A percentile compares a stretch with the other conserved stretches of the same genome.
Evolutionary conservation across 2,113 vertebrate species (phyloP).

Genomic region (Leptocoma aspasia): DNA sequence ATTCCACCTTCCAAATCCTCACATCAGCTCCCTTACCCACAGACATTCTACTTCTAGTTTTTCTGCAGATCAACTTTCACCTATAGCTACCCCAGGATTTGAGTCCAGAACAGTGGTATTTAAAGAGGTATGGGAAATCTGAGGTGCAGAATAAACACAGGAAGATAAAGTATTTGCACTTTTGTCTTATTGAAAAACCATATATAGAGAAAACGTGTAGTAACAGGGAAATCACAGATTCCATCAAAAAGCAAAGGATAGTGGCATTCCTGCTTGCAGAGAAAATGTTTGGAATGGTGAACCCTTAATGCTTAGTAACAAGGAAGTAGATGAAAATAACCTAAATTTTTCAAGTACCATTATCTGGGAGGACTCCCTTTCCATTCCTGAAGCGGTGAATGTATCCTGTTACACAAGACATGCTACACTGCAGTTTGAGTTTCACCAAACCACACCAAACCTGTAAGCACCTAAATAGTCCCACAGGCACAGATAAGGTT

Average conservation of each 20-base stretch:
- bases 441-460: not conserved
- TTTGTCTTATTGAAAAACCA: not conserved
- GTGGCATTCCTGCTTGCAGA: not conserved
- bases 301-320: not conserved
- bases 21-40: not conserved
- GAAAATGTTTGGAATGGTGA: not conserved
- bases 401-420: not conserved
- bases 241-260: not conserved
- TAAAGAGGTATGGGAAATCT: not conserved
- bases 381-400: not conserved
- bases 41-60: not conserved
- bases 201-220: accelerated
- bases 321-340: not conserved
- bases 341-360: not conserved
- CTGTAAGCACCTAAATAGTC: not conserved
- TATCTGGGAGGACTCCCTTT: not conserved
- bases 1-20: not conserved
- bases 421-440: not conserved
- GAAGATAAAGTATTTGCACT: not conserved
- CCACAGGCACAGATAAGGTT: not conserved
- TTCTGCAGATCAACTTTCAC: not conserved
- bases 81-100: not conserved
- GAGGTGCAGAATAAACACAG: not conserved
- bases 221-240: not conserved
- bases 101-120: not conserved